Base-by-base conservation (phyloP, 1,140 invertebrate species). In the Rhagoletis zephyria region DNA sequence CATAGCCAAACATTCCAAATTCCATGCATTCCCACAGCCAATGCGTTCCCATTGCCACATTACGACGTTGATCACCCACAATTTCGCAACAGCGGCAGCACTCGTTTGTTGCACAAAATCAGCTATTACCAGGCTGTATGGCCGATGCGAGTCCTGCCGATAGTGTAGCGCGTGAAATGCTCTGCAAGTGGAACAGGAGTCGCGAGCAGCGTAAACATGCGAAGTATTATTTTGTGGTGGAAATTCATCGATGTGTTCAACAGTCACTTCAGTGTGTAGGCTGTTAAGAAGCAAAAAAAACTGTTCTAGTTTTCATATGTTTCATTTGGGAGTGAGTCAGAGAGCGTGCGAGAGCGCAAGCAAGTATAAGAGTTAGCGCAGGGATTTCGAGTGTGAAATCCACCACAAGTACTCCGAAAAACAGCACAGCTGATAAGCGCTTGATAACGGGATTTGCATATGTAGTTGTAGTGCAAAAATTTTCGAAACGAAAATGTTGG, bases 31-130 rank as follows among this genome's bases (percentile, higher is more conserved):
- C 6, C 59, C 59, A 12, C 59, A 60, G 12, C 59, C 59, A 67
- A 81, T 7, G 74, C 74, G 45, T 81, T 81, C 16, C 74, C 19
- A 51, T 9, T 42, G 9, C 10, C 74, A 81, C 1, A 10, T 51
- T 30, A 42, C 45, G 56, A 81, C 74, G 4, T 56, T 74, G 12
- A 16, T 81, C 45, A 56, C n/a, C 45, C n/a, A 81, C 74, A 59
- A 45, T 16, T 16, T 74, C 45, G 74, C 45, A 77, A 56, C 48
- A 42, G 19, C 16, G n/a, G 56, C 48, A 42, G 1, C 16, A 42
- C 5, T 81, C 74, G 48, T 51, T 59, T 81, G 51, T 81, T 56
- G 74, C 74, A 81, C 48, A 81, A 51, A 81, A 81, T 45, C 67
- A 30, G 48, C 74, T 59, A 56, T 81, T 81, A 9, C 45, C 70